Percentiles rank a stretch among this genome's conserved stretches.
Evolutionary conservation across 2,113 vertebrate species (phyloP).

Genomic region (Tapirus terrestris): DNA sequence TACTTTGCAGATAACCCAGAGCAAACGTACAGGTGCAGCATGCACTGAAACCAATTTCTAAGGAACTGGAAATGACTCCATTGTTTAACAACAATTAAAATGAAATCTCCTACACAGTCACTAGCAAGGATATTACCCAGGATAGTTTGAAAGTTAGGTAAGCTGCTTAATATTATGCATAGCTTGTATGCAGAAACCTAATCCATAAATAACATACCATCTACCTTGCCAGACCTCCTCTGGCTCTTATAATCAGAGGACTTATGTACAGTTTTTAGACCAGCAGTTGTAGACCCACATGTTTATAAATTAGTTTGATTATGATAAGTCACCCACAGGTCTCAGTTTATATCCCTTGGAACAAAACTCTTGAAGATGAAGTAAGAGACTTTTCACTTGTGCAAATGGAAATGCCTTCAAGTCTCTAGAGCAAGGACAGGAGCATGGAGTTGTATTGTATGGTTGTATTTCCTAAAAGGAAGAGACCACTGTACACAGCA

Average conservation of each 20-base stretch:
- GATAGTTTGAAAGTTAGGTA: background rate
- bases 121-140: background rate
- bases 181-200: background rate
- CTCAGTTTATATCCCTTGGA: conserved; percentile 28
- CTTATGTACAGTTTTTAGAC: conserved; percentile 18
- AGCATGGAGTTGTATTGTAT: no score
- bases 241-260: conserved; percentile 7
- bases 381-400: conserved; percentile 22
- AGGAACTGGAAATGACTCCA: background rate
- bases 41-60: background rate
- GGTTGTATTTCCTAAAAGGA: background rate
- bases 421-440: background rate
- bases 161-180: background rate
- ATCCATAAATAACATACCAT: background rate
- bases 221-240: background rate
- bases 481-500: background rate
- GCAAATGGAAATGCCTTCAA: background rate
- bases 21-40: background rate
- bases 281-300: background rate
- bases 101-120: background rate
- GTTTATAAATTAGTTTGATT: conserved; percentile 47
- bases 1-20: background rate
- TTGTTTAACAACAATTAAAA: conserved; percentile 8
- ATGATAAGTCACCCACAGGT: background rate
- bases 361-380: background rate